Evolutionary conservation across 1,140 invertebrate genomes (phyloP).

Genomic region (Drosophila aff.): DNA sequence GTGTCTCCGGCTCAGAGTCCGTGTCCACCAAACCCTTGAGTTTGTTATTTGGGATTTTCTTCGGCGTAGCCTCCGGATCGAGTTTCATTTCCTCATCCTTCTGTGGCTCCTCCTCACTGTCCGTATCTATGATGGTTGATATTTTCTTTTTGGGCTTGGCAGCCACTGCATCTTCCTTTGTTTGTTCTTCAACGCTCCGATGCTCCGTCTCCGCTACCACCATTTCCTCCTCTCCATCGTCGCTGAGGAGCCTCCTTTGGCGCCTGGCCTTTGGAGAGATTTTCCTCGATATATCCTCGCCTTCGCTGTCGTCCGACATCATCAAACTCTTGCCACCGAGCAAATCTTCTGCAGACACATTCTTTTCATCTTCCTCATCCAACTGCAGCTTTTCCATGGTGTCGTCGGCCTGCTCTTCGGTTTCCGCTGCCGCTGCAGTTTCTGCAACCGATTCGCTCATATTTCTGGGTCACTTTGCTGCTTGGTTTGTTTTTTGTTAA

Average conservation of each 20-base stretch:
- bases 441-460: constrained; percentile 68
- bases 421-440: constrained; percentile 62
- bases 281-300: constrained; percentile 46
- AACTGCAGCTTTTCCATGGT: constrained; percentile 70
- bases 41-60: constrained; percentile 7
- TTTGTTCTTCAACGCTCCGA: not conserved
- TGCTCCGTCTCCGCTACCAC: not conserved
- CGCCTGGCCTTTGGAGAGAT: constrained; percentile 12
- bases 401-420: constrained; percentile 53
- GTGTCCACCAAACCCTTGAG: constrained; percentile 18
- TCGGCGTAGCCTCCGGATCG: constrained; percentile 24
- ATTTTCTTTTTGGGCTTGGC: constrained; percentile 43
- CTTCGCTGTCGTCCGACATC: constrained; percentile 78
- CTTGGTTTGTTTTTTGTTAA: constrained; percentile 29
- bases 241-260: constrained; percentile 14
- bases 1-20: not conserved
- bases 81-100: not conserved
- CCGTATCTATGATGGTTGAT: constrained; percentile 52
- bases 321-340: constrained; percentile 68
- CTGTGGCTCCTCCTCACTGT: constrained; percentile 46
- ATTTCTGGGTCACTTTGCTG: constrained; percentile 59
- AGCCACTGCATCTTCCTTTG: not conserved
- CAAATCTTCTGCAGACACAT: constrained; percentile 71
- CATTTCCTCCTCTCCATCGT: constrained; percentile 7
- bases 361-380: constrained; percentile 74